These are phyloP conservation scores for Drosophila emarginata DNA, from an alignment of 2,888 invertebrate genomes.

Conservation along the genomic window DNA sequence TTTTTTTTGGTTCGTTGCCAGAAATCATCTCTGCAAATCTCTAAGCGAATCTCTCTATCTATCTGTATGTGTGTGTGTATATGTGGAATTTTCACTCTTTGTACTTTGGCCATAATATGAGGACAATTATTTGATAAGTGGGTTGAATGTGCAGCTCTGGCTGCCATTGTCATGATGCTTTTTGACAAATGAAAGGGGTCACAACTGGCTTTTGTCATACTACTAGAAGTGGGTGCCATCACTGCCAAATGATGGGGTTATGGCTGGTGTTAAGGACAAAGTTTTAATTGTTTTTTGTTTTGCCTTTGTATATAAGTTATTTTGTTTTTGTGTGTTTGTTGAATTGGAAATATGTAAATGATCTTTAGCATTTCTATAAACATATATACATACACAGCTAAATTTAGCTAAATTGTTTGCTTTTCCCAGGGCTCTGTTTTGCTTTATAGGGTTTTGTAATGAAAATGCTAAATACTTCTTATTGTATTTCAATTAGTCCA, in stretches of 20 bases:
- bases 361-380: conserved; percentile 10
- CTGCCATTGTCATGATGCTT: conserved; percentile 47
- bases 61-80: conserved; percentile 30
- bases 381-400: background rate
- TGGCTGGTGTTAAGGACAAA: conserved; percentile 63
- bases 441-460: background rate
- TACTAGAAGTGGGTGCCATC: conserved; percentile 10
- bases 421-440: conserved; percentile 14
- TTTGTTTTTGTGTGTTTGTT: conserved; percentile 42
- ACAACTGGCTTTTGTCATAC: conserved; percentile 44
- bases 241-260: background rate
- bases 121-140: conserved; percentile 79
- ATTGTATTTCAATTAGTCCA: no score
- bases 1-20: conserved; percentile 44
- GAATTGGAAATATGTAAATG: conserved; percentile 73
- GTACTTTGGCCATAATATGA: conserved; percentile 60
- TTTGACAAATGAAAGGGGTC: conserved; percentile 64
- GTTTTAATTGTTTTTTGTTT: conserved; percentile 70
- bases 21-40: conserved; percentile 33
- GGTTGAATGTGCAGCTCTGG: conserved; percentile 46
- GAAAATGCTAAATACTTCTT: no score
- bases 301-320: conserved; percentile 21
- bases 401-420: conserved; percentile 16
- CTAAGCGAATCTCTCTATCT: conserved; percentile 15
- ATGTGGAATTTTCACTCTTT: conserved; percentile 37